These are phyloP conservation scores for Clytia hemisphaerica DNA, from an alignment of 30 jellyfish, hydroid and myxozoan genomes.

Conservation along the genomic window DNA sequence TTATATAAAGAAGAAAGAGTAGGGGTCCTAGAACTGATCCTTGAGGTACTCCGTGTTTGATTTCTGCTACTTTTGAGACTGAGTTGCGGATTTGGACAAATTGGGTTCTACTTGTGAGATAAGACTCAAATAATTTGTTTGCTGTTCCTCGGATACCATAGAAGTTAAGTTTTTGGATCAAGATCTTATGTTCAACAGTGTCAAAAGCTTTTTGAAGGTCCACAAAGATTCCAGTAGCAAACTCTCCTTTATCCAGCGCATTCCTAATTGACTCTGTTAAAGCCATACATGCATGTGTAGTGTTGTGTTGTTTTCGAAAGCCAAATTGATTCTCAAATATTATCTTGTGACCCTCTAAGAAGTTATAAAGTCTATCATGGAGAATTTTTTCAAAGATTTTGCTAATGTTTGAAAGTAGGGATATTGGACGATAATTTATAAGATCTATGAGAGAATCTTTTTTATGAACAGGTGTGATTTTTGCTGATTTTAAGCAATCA, in stretches of 20 bases:
- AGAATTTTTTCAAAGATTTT: constrained; percentile 40
- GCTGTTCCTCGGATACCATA: constrained; percentile 49
- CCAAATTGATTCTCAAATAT: constrained; percentile 44
- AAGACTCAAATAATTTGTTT: constrained; percentile 44
- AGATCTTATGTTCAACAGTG: constrained; percentile 42
- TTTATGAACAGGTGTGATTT: constrained; percentile 36
- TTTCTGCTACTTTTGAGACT: constrained; percentile 24
- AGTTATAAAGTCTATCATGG: constrained; percentile 33
- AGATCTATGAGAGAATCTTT: constrained; percentile 29
- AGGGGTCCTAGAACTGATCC: constrained; percentile 39
- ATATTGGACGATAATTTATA: constrained; percentile 51
- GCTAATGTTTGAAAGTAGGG: constrained; percentile 43
- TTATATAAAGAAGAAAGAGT: not conserved
- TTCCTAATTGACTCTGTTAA: constrained; percentile 44
- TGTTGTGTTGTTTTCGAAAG: constrained; percentile 40
- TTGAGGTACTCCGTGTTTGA: constrained; percentile 48
- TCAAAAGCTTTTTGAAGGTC: constrained; percentile 50
- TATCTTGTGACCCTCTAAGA: constrained; percentile 15
- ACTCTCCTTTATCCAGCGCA: constrained; percentile 42
- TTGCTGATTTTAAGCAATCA: constrained; percentile 35
- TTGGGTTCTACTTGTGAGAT: constrained; percentile 43
- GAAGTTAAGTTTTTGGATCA: constrained; percentile 35
- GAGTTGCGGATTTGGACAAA: constrained; percentile 43
- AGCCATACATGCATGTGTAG: constrained; percentile 44
- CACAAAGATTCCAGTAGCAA: constrained; percentile 44